Evolutionary conservation across 2,888 invertebrate genomes (phyloP).

Genomic region (Philopedon plagiatum): DNA sequence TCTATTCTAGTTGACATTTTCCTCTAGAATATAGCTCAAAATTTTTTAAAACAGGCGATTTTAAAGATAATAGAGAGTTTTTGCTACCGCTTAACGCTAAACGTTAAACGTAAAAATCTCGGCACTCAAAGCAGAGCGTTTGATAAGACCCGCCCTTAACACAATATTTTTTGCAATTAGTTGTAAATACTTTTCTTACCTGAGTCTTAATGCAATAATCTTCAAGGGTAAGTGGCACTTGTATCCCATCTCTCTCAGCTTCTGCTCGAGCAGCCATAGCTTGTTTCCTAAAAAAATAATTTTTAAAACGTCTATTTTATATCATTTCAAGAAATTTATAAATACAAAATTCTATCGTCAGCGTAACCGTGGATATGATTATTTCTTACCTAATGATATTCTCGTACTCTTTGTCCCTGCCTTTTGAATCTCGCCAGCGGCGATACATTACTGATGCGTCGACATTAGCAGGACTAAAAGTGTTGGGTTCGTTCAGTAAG

Average conservation of each 20-base stretch:
- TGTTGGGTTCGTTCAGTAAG: constrained; percentile 98
- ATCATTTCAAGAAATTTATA: too few relatives aligned
- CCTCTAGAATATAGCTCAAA: too few relatives aligned
- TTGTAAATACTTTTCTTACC: constrained; percentile 21
- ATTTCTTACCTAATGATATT: constrained; percentile 90
- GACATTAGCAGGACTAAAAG: constrained; percentile 99
- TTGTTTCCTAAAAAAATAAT: constrained; percentile 85
- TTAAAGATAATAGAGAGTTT: too few relatives aligned
- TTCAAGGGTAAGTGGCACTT: constrained; percentile 96
- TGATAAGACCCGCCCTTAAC: too few relatives aligned
- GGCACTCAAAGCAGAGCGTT: too few relatives aligned
- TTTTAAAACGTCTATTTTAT: too few relatives aligned
- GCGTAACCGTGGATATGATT: not conserved
- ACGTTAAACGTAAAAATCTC: too few relatives aligned
- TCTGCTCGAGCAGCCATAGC: constrained; percentile 95
- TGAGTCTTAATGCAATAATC: constrained; percentile 90
- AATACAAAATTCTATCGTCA: too few relatives aligned
- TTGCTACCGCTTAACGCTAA: too few relatives aligned
- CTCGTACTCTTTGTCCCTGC: constrained; percentile 98
- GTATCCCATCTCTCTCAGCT: constrained; percentile 96
- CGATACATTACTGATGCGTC: constrained; percentile 99
- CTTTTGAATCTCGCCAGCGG: constrained; percentile 98
- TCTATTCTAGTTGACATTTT: too few relatives aligned
- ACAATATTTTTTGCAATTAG: too few relatives aligned
- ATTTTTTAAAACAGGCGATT: too few relatives aligned